phyloP scores from a whole-genome alignment of 2,888 invertebrate genomes.

The Pandemis corylana region DNA sequence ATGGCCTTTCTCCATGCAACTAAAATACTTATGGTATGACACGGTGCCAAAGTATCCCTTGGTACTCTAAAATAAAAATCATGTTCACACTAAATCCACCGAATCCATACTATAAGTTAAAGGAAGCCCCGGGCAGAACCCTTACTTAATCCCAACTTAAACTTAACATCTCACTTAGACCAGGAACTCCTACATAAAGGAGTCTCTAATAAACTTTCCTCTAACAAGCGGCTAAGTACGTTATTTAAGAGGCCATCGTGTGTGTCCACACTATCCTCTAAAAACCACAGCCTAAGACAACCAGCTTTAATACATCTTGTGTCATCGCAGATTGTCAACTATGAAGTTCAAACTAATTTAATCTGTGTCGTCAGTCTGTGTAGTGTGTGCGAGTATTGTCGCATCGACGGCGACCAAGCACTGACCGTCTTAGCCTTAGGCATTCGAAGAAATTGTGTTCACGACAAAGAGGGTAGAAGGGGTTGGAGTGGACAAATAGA shows the following conservation, averaged over 20 bases:
- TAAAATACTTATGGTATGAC: not conserved
- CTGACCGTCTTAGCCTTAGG: conserved; percentile 46
- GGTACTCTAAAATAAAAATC: conserved; percentile 54
- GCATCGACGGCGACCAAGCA: conserved; percentile 43
- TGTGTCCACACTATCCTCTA: conserved; percentile 30
- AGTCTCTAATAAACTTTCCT: conserved; percentile 62
- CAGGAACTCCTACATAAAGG: conserved; percentile 55
- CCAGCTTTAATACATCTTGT: not conserved
- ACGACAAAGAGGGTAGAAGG: conserved; percentile 5
- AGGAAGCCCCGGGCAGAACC: conserved; percentile 51
- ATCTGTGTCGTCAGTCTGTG: conserved; percentile 17
- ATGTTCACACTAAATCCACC: conserved; percentile 49
- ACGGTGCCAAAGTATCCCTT: conserved; percentile 21
- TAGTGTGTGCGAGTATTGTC: conserved; percentile 33
- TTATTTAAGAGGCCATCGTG: conserved; percentile 56
- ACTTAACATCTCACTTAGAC: conserved; percentile 52
- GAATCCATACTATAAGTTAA: conserved; percentile 52
- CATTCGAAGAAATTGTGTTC: conserved; percentile 41
- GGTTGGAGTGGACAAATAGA: conserved; percentile 9
- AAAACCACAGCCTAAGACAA: conserved; percentile 14
- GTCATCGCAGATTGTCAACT: conserved; percentile 5
- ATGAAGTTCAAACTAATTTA: not conserved
- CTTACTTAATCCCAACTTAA: conserved; percentile 57
- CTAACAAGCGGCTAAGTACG: conserved; percentile 59
- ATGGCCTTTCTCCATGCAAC: no score